phyloP scores from a whole-genome alignment of 2,113 vertebrate species.

The Grantiella picta region DNA sequence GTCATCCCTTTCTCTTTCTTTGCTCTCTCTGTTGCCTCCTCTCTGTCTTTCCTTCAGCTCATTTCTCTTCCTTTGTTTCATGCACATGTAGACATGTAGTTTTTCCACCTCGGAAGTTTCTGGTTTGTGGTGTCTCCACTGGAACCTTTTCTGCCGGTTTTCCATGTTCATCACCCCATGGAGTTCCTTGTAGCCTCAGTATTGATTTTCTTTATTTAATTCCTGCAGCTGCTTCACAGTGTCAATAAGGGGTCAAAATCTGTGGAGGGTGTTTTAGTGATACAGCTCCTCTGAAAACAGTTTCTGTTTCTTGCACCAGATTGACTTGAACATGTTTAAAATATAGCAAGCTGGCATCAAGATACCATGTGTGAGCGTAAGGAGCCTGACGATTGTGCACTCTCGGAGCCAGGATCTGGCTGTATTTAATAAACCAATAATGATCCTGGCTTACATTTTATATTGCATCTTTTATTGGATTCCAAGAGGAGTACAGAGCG shows the following conservation, averaged over 20 bases:
- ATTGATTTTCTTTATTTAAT: not conserved
- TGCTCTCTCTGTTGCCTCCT: not conserved
- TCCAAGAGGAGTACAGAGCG: slow-evolving; percentile 19
- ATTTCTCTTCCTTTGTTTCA: not conserved
- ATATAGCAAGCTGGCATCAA: slow-evolving; percentile 5
- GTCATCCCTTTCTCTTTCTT: not conserved
- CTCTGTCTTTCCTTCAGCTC: not conserved
- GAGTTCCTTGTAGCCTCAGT: not conserved
- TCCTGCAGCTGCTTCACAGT: not conserved
- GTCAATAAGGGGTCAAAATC: not conserved
- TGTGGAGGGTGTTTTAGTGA: not conserved
- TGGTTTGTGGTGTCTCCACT: not conserved
- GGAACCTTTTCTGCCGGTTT: not conserved
- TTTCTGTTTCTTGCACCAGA: slow-evolving; percentile 35
- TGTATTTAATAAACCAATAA: slow-evolving; percentile 56
- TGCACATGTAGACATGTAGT: not conserved
- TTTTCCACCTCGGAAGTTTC: not conserved
- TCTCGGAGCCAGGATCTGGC: slow-evolving; percentile 1
- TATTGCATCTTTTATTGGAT: slow-evolving; percentile 51
- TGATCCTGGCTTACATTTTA: slow-evolving; percentile 42
- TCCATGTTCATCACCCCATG: accelerated
- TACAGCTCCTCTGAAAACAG: not conserved
- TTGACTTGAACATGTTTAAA: slow-evolving; percentile 20
- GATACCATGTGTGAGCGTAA: not conserved
- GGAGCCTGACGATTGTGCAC: not conserved